Percentiles rank a stretch among this genome's conserved stretches.
Conservation (phyloP, 1,140 invertebrate genomes). For the Pomacea maculata region DNA sequence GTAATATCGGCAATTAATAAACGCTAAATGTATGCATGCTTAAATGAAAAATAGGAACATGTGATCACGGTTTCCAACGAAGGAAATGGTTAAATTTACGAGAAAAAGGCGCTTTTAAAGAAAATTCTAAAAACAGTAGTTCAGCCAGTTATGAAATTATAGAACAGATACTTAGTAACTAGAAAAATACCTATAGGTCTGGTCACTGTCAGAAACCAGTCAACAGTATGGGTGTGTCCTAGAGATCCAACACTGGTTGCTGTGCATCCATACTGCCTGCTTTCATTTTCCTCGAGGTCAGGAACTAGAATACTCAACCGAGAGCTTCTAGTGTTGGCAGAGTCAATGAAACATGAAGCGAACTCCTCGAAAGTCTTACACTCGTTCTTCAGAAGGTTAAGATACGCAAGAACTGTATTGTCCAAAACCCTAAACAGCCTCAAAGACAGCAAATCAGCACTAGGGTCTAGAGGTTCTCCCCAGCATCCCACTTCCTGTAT, state of each 20-base stretch:
- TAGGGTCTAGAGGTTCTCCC: slow-evolving; percentile 2
- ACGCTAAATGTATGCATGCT: too few relatives aligned
- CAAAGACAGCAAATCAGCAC: slow-evolving; percentile 4
- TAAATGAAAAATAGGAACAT: too few relatives aligned
- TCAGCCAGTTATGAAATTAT: background rate
- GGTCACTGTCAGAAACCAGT: background rate
- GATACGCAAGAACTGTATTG: background rate
- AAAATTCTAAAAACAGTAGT: background rate
- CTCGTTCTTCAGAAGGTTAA: slow-evolving; percentile 11
- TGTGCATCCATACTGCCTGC: slow-evolving; percentile 8
- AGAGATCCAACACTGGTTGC: background rate
- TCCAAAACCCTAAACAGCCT: slow-evolving; percentile 1
- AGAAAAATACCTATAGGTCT: background rate
- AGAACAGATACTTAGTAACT: background rate
- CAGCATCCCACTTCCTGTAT: slow-evolving; percentile 26
- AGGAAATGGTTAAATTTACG: background rate
- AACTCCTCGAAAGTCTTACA: slow-evolving; percentile 15
- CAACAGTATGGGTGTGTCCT: background rate
- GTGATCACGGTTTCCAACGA: too few relatives aligned
- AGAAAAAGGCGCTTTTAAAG: background rate
- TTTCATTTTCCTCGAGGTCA: slow-evolving; percentile 7
- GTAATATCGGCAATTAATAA: too few relatives aligned
- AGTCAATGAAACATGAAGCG: slow-evolving; percentile 11
- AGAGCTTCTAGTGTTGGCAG: slow-evolving; percentile 5
- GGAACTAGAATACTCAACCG: slow-evolving; percentile 7